phyloP scores from a whole-genome alignment of 2,797 vertebrate species.

The Darevskia mixta region DNA sequence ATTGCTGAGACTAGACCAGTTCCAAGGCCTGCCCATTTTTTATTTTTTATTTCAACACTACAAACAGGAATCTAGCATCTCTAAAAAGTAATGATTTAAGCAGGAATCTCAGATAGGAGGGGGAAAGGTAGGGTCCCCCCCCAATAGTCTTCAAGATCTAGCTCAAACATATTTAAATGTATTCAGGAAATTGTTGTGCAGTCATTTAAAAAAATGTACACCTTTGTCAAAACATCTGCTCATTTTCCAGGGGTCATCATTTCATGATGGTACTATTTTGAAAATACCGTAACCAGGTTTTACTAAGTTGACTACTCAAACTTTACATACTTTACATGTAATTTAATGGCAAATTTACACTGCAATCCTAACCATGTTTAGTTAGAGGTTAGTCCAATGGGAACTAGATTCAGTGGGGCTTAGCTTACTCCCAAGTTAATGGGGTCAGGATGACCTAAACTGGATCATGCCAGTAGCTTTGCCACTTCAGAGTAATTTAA shows the following conservation, averaged over 20 bases:
- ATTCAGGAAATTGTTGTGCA: not conserved
- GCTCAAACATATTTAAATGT: not conserved
- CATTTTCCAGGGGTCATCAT: not conserved
- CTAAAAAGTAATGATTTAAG: too few relatives aligned
- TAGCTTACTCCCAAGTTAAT: too few relatives aligned
- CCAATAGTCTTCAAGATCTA: not conserved
- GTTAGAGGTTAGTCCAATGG: too few relatives aligned
- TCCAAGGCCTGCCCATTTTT: too few relatives aligned
- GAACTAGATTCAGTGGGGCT: too few relatives aligned
- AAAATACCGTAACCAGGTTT: not conserved
- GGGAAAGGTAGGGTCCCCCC: too few relatives aligned
- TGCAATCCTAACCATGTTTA: too few relatives aligned
- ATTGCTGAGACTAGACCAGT: not conserved
- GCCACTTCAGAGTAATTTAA: conserved; percentile 23
- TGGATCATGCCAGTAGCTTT: not conserved
- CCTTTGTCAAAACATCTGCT: not conserved
- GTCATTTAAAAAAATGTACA: too few relatives aligned
- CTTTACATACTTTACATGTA: not conserved
- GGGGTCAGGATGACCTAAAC: not conserved
- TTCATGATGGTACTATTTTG: not conserved
- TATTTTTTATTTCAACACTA: not conserved
- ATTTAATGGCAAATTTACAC: not conserved
- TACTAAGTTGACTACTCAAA: not conserved
- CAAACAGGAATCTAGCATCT: not conserved
- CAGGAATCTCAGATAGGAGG: too few relatives aligned